These are phyloP conservation scores for Varecia variegata DNA, from an alignment of 2,797 vertebrate genomes.

Conservation along the genomic window DNA sequence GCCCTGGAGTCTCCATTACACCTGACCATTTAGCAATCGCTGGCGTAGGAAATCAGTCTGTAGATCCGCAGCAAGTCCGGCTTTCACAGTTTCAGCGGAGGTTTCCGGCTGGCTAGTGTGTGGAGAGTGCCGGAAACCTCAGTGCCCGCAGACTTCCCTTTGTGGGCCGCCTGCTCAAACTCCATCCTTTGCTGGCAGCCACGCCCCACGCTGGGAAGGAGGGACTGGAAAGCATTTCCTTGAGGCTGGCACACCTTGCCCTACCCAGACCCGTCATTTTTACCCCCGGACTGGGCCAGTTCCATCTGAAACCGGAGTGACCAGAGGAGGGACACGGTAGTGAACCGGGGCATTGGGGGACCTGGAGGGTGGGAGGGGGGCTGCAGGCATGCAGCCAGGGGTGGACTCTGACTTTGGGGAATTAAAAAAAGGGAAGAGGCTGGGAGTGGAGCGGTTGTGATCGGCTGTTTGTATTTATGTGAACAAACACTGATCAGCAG, in stretches of 20 bases:
- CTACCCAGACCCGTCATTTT: not conserved
- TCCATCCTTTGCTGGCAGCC: slow-evolving; percentile 54
- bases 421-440: not conserved
- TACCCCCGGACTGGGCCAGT: not conserved
- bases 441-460: not conserved
- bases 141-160: not conserved
- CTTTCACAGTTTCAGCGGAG: not conserved
- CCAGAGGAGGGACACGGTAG: slow-evolving; percentile 36
- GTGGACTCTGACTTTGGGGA: not conserved
- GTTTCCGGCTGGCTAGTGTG: slow-evolving; percentile 16
- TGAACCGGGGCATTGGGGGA: not conserved
- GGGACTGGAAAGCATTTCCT: slow-evolving; percentile 34
- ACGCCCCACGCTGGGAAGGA: slow-evolving; percentile 41
- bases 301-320: slow-evolving; percentile 1
- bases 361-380: not conserved
- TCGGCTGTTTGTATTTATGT: not conserved
- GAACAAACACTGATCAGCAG: not conserved
- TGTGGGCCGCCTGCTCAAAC: slow-evolving; percentile 12
- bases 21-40: not conserved
- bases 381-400: not conserved
- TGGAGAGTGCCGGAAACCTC: slow-evolving; percentile 60
- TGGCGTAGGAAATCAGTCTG: not conserved
- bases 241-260: slow-evolving; percentile 44
- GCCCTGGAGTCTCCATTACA: not conserved
- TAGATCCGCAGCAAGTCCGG: not conserved